These are phyloP conservation scores for Oreortyx pictus DNA, from an alignment of 2,797 vertebrate genomes.

Conservation along the genomic window DNA sequence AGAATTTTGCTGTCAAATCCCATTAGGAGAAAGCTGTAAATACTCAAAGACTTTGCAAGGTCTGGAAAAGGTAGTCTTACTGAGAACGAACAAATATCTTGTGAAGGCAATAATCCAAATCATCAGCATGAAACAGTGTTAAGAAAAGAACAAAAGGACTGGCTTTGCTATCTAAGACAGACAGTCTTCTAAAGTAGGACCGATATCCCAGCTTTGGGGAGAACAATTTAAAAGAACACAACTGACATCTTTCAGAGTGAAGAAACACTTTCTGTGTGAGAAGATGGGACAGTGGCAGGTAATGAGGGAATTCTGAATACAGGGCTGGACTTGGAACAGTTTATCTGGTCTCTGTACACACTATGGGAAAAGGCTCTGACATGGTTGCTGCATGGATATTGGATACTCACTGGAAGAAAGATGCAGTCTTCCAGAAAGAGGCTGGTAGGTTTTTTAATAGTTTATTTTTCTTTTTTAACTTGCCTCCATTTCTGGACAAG, in stretches of 20 bases:
- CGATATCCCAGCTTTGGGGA: neutral
- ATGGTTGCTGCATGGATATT: neutral
- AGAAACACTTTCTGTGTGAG: neutral
- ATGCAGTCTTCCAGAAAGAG: neutral
- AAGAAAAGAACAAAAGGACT: neutral
- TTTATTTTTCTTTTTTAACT: neutral
- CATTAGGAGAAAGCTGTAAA: neutral
- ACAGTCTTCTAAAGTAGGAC: neutral
- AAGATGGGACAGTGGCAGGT: neutral
- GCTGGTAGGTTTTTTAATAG: neutral
- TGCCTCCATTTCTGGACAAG: neutral
- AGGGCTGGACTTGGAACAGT: neutral
- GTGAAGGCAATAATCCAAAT: neutral
- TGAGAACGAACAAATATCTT: neutral
- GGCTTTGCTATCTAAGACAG: neutral
- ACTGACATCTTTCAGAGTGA: neutral
- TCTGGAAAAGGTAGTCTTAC: neutral
- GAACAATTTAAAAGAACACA: neutral
- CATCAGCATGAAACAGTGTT: neutral
- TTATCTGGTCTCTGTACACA: neutral
- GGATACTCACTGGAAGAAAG: neutral
- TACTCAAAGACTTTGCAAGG: neutral
- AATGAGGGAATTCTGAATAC: neutral
- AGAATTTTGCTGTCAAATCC: conserved; percentile 15
- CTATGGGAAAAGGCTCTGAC: neutral